Conservation (phyloP, 1,140 invertebrate species). For the Argopecten irradians region DNA sequence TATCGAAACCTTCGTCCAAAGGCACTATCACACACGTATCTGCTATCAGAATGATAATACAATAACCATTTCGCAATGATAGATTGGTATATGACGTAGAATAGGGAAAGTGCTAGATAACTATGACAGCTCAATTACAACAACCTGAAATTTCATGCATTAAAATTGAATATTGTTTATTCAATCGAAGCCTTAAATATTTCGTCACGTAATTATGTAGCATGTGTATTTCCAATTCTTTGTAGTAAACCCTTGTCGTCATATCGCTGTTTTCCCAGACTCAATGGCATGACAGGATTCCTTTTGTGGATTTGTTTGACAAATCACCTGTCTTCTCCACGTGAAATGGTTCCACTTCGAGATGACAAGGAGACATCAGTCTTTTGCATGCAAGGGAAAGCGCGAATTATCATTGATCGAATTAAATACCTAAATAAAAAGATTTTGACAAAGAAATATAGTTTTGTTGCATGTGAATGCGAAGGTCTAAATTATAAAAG, state of each 20-base stretch:
- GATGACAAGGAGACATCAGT: not conserved
- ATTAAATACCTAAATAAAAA: conserved; percentile 6
- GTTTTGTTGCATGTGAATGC: not conserved
- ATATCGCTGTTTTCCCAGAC: not conserved
- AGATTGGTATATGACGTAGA: not conserved
- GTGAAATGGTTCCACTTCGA: not conserved
- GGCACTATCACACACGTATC: too few relatives aligned
- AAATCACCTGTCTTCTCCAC: not conserved
- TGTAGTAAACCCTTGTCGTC: not conserved
- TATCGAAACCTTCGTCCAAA: too few relatives aligned
- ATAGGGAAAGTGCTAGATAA: not conserved
- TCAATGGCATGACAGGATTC: not conserved
- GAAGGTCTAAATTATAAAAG: not conserved
- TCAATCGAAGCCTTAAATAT: not conserved
- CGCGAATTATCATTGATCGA: not conserved
- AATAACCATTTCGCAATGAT: too few relatives aligned
- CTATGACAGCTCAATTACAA: not conserved
- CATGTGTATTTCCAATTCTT: not conserved
- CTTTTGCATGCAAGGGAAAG: not conserved
- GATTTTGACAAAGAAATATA: not conserved
- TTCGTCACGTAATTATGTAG: not conserved
- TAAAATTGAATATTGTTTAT: not conserved
- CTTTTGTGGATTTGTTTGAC: not conserved
- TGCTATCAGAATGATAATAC: too few relatives aligned
- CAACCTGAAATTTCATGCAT: not conserved